These are phyloP conservation scores for Eupleurogrammus muticus DNA, from an alignment of 2,797 vertebrate species.

Conservation along the genomic window DNA sequence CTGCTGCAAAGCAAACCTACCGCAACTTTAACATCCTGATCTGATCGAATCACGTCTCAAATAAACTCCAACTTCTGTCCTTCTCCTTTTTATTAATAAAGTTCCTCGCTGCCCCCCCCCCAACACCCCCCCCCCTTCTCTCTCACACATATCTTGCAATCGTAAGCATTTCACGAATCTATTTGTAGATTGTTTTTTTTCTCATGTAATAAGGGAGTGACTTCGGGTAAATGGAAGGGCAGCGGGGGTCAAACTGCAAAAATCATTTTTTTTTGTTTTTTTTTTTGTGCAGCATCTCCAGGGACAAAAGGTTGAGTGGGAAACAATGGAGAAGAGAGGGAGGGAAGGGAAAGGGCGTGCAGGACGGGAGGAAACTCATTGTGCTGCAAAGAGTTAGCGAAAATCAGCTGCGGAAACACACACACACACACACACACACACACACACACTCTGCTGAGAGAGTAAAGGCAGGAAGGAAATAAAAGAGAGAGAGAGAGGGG, in stretches of 20 bases:
- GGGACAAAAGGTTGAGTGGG: slow-evolving; percentile 6
- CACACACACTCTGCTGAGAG: slow-evolving; percentile 29
- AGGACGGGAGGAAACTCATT: slow-evolving; percentile 63
- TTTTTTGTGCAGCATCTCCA: background rate
- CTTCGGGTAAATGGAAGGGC: background rate
- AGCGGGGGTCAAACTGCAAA: background rate
- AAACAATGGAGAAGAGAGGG: slow-evolving; percentile 62
- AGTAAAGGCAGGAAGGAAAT: slow-evolving; percentile 66
- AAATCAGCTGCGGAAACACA: slow-evolving; percentile 42
- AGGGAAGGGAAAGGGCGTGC: slow-evolving; percentile 54
- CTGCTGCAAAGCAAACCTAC: slow-evolving; percentile 44
- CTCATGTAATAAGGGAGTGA: slow-evolving; percentile 2
- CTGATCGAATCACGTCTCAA: slow-evolving; percentile 53
- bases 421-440: too few relatives aligned
- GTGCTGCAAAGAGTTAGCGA: slow-evolving; percentile 31
- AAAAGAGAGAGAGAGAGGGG: slow-evolving; percentile 19
- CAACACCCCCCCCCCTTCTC: slow-evolving; percentile 31
- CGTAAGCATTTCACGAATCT: slow-evolving; percentile 55
- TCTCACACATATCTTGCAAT: slow-evolving; percentile 48
- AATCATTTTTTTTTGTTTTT: too few relatives aligned
- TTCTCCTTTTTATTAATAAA: slow-evolving; percentile 62
- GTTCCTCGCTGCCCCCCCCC: slow-evolving; percentile 35
- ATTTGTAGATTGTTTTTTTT: slow-evolving; percentile 40
- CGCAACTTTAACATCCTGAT: slow-evolving; percentile 67
- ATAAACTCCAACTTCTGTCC: slow-evolving; percentile 45